Evolutionary conservation across 1,140 invertebrate species (phyloP).

Genomic region (Bombus confusus): DNA sequence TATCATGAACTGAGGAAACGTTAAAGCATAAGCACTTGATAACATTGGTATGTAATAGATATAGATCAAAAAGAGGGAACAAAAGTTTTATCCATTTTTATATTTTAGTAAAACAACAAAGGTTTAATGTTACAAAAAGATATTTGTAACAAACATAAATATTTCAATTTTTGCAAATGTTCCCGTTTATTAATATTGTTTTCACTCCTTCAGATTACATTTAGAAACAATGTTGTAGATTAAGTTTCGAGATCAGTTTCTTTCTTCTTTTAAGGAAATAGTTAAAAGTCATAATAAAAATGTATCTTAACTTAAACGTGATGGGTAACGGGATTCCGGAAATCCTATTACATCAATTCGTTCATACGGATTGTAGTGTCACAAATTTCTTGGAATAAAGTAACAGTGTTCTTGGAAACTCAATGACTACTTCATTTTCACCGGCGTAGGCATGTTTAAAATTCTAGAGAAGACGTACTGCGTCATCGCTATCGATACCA

Average conservation of each 20-base stretch:
- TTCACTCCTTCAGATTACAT: background rate
- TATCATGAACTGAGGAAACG: no score
- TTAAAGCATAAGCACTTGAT: no score
- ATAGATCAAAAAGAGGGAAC: background rate
- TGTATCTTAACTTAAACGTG: background rate
- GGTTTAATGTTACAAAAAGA: background rate
- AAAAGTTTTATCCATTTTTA: background rate
- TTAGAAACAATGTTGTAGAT: background rate
- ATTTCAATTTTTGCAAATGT: background rate
- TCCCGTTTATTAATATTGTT: background rate
- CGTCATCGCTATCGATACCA: background rate
- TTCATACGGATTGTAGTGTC: background rate
- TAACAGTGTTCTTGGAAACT: background rate
- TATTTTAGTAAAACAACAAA: background rate
- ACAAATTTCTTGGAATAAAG: background rate
- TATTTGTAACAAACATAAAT: background rate
- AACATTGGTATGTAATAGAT: background rate
- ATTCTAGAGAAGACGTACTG: background rate
- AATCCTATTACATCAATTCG: conserved; percentile 7
- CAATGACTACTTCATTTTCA: background rate
- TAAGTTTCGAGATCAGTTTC: background rate
- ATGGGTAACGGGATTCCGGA: background rate
- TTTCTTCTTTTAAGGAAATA: background rate
- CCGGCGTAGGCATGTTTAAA: no score
- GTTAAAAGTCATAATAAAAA: background rate